A percentile compares a stretch with the other conserved stretches of the same genome.
Evolutionary conservation across 2,113 vertebrate species (phyloP).

Genomic region (Clupea harengus): DNA sequence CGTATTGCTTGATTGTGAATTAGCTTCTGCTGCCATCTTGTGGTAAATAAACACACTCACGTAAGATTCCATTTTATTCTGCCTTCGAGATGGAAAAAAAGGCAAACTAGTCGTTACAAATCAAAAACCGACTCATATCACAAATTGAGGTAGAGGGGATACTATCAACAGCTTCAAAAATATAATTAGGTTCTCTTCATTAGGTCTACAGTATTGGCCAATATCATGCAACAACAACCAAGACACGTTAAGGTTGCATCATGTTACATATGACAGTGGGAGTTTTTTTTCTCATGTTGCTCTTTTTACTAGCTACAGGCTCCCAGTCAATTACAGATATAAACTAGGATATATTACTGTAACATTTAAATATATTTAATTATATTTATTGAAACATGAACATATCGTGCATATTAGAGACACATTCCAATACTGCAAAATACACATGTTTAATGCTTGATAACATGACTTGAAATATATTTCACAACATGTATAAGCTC

Average conservation of each 20-base stretch:
- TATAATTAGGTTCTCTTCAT: neutral
- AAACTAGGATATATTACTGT: neutral
- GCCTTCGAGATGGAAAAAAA: too few relatives aligned
- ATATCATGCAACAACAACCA: neutral
- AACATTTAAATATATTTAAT: neutral
- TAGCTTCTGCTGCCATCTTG: slow-evolving; percentile 58
- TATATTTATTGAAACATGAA: neutral
- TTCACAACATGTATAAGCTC: neutral
- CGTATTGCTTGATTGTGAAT: slow-evolving; percentile 26
- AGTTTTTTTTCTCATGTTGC: too few relatives aligned
- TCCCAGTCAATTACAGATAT: too few relatives aligned
- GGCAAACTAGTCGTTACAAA: too few relatives aligned
- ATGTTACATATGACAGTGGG: too few relatives aligned
- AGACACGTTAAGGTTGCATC: neutral
- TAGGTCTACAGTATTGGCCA: too few relatives aligned
- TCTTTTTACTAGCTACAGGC: too few relatives aligned
- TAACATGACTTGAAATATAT: neutral
- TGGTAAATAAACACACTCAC: slow-evolving; percentile 41
- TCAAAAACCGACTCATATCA: neutral
- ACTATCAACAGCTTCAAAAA: neutral
- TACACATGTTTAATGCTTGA: neutral
- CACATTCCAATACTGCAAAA: neutral
- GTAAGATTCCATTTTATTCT: neutral
- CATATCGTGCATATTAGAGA: neutral
- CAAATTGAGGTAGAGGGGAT: neutral